Evolutionary conservation across 2,113 vertebrate species (phyloP).

Genomic region (Kryptolebias marmoratus): DNA sequence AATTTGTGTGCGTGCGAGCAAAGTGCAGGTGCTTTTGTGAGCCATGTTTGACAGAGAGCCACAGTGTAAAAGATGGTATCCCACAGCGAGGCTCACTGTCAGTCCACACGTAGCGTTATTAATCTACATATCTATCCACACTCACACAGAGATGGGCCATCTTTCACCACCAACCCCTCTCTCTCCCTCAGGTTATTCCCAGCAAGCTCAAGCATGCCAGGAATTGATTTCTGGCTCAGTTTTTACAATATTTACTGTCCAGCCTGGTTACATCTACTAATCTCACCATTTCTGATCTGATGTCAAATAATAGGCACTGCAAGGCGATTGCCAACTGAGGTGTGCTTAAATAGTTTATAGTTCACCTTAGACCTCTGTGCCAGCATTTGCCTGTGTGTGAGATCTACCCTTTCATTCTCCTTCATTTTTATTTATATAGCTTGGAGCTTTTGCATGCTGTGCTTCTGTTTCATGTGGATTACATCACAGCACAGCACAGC

Average conservation of each 20-base stretch:
- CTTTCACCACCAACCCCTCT: constrained; percentile 35
- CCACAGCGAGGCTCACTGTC: constrained; percentile 48
- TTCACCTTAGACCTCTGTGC: constrained; percentile 37
- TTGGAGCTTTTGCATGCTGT: constrained; percentile 54
- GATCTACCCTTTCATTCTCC: constrained; percentile 3
- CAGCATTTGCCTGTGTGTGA: constrained; percentile 28
- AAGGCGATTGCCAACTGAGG: constrained; percentile 59
- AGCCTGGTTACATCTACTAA: constrained; percentile 68
- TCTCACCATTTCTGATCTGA: constrained; percentile 70
- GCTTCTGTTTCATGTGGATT: constrained; percentile 76
- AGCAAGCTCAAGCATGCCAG: constrained; percentile 48
- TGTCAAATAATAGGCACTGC: constrained; percentile 66
- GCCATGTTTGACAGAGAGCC: constrained; percentile 41
- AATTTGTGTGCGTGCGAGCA: constrained; percentile 17
- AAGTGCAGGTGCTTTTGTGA: constrained; percentile 41
- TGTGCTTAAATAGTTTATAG: constrained; percentile 41
- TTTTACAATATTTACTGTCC: constrained; percentile 61
- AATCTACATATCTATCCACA: constrained; percentile 51
- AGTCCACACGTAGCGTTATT: constrained; percentile 61
- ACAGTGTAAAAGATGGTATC: constrained; percentile 45
- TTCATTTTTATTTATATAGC: constrained; percentile 38
- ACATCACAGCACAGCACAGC: constrained; percentile 75
- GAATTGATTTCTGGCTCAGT: constrained; percentile 66
- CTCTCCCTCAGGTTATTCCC: constrained; percentile 25
- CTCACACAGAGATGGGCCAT: constrained; percentile 15